phyloP scores from a whole-genome alignment of 2,113 vertebrate genomes.

The Nesoenas mayeri region DNA sequence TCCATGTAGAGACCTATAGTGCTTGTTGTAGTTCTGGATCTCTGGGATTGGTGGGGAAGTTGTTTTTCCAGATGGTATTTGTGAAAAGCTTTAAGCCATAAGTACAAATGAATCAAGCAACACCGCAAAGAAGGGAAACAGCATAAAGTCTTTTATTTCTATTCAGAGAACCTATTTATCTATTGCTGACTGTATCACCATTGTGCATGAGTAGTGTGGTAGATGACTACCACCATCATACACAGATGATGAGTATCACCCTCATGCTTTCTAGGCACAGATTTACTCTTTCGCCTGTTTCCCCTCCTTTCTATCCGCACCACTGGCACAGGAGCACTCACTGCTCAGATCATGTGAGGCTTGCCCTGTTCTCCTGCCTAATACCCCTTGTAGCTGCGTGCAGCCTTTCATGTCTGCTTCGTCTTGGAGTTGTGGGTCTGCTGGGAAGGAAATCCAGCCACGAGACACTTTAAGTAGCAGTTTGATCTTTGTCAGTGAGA shows the following conservation, averaged over 20 bases:
- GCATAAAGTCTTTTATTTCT: not conserved
- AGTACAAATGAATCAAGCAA: not conserved
- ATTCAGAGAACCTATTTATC: not conserved
- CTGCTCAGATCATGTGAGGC: not conserved
- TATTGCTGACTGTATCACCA: not conserved
- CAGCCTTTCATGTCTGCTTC: slow-evolving; percentile 24
- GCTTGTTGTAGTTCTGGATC: not conserved
- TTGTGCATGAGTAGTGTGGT: not conserved
- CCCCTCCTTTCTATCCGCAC: not conserved
- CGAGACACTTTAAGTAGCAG: slow-evolving; percentile 44
- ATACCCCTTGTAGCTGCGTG: not conserved
- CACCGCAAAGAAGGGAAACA: not conserved
- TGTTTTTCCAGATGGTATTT: not conserved
- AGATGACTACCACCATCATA: not conserved
- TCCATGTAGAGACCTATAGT: not conserved
- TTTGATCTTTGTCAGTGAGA: slow-evolving; percentile 57
- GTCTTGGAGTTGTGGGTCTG: not conserved
- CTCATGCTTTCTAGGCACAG: not conserved
- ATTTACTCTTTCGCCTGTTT: not conserved
- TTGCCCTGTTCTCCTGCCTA: not conserved
- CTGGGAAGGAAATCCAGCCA: slow-evolving; percentile 43
- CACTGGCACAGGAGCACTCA: not conserved
- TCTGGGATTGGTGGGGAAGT: not conserved
- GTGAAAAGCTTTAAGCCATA: not conserved
- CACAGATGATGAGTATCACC: not conserved